Base-by-base conservation (phyloP, 2,888 invertebrate species). In the Pantelozetes paolii region DNA sequence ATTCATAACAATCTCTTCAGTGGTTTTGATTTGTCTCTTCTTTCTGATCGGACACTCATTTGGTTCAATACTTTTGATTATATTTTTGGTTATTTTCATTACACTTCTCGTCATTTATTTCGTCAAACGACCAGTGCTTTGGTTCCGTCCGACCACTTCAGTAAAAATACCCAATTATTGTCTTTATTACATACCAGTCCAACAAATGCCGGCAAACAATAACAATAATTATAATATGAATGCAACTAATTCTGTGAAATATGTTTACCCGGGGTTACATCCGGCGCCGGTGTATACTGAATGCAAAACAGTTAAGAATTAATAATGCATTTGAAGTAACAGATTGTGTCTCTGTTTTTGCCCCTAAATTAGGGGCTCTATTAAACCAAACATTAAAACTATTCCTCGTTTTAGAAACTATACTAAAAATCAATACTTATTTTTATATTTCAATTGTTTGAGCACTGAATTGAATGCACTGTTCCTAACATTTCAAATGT, bases 151-250 rank as follows among this genome's bases (percentile, higher is more conserved):
- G 28, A 59, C 59, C 18, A 59, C 59, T 15, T 59, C 59, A 59
- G 59, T 59, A 59, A 59, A 59, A 18, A 30, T 59, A 30, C 59
- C 59, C 28, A 59, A 59, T 59, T 59, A 59, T 59, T 11, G 23
- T 3, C 28, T 59, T 26, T 20, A 59, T 59, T 3, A 28, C 13
- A 13, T 54, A 23, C 54, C 54, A 23, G 54, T 8, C 13, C 23
- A 20, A 26, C 54, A 23, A 26, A 6, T 59, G 15, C 26, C 28
- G 28, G 20, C 15, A 26, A 23, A 23, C 1, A 30, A 28, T 59
- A 59, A 59, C 15, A 59, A 59, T 30, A 59, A 59, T 59, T 2
- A 3, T 54, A 13, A 23, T 5, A 23, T 23, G 5, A 20, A 54
- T 15, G 30, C 28, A 5, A 28, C 9, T 59, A 59, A 59, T 59